Evolutionary conservation across 2,797 vertebrate genomes (phyloP).

Genomic region (Zalophus californianus): DNA sequence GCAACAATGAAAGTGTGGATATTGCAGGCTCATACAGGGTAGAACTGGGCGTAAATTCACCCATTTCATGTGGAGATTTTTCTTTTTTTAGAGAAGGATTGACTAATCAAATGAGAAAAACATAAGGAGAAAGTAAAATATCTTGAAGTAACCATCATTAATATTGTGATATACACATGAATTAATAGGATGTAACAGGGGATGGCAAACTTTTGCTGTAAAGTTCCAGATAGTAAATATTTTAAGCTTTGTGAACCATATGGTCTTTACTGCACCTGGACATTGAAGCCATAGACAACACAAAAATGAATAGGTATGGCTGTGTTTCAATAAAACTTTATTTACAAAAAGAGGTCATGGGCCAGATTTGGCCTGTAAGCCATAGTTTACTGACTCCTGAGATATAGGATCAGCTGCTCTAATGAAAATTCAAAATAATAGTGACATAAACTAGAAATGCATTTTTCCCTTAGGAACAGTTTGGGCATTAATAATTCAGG

Average conservation of each 20-base stretch:
- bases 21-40: not conserved
- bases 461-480: not conserved
- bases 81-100: not conserved
- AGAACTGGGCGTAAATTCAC: not conserved
- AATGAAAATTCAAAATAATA: slow-evolving; percentile 20
- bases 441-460: not conserved
- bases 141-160: not conserved
- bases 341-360: not conserved
- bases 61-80: not conserved
- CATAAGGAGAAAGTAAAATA: slow-evolving; percentile 24
- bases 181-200: not conserved
- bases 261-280: not conserved
- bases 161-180: not conserved
- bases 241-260: not conserved
- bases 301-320: not conserved
- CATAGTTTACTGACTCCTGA: not conserved
- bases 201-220: not conserved
- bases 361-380: not conserved
- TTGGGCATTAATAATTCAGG: not conserved
- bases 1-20: not conserved
- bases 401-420: not conserved
- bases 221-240: not conserved
- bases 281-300: not conserved
- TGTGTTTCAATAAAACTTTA: slow-evolving; percentile 47
- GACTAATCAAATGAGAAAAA: not conserved